These are phyloP conservation scores for Heliconius aoede DNA, from an alignment of 2,888 invertebrate species.

Conservation along the genomic window DNA sequence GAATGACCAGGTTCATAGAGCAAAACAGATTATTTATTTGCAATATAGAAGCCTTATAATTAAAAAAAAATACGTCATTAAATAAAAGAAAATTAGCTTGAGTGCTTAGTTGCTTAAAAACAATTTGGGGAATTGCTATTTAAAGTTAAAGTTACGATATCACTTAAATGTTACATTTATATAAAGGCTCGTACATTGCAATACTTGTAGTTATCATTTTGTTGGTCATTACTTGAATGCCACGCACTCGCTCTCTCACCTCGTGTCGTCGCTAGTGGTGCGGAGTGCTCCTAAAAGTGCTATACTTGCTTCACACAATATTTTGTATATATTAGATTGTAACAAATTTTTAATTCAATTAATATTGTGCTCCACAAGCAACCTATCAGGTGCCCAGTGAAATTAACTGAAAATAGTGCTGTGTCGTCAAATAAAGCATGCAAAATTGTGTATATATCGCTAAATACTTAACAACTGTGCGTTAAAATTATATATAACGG, in stretches of 20 bases:
- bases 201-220: slow-evolving; percentile 42
- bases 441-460: slow-evolving; percentile 83
- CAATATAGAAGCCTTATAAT: slow-evolving; percentile 41
- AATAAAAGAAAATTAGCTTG: slow-evolving; percentile 21
- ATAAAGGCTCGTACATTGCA: slow-evolving; percentile 43
- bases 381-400: slow-evolving; percentile 83
- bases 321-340: slow-evolving; percentile 8
- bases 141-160: slow-evolving; percentile 18
- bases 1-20: slow-evolving; percentile 50
- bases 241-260: slow-evolving; percentile 83
- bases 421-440: slow-evolving; percentile 83
- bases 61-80: too few species aligned
- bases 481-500: slow-evolving; percentile 82
- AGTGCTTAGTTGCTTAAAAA: slow-evolving; percentile 30
- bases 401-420: slow-evolving; percentile 79
- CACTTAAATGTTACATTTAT: not conserved
- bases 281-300: slow-evolving; percentile 82
- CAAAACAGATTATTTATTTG: slow-evolving; percentile 28
- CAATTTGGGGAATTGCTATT: not conserved
- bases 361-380: slow-evolving; percentile 64
- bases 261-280: slow-evolving; percentile 81
- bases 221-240: slow-evolving; percentile 53
- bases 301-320: slow-evolving; percentile 65
- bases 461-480: slow-evolving; percentile 85
- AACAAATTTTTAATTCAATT: not conserved